A percentile compares a stretch with the other conserved stretches of the same genome.
Evolutionary conservation across 2,113 vertebrate genomes (phyloP).

Genomic region (Atherinomorus stipes): DNA sequence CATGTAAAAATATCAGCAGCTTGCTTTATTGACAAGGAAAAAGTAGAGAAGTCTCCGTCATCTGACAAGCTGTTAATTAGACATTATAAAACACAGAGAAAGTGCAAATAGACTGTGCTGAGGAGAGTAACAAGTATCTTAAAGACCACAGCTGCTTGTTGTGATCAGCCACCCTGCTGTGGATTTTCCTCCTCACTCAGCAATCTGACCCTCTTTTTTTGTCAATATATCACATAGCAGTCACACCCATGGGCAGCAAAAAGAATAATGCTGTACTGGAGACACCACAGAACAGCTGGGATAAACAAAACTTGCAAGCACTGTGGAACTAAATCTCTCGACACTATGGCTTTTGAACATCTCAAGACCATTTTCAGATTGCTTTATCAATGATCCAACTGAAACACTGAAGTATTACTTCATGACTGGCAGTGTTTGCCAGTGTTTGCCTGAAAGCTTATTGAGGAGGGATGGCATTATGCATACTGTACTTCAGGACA

Average conservation of each 20-base stretch:
- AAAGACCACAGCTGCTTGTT: constrained; percentile 3
- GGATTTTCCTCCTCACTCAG: constrained; percentile 41
- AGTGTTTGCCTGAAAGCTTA: too few relatives aligned
- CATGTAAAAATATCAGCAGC: background rate
- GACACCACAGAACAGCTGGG: constrained; percentile 21
- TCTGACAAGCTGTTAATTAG: background rate
- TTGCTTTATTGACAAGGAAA: background rate
- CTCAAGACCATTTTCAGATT: too few relatives aligned
- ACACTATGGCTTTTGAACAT: too few relatives aligned
- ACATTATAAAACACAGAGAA: background rate
- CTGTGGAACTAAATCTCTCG: background rate
- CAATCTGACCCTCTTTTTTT: constrained; percentile 18
- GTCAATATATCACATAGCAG: constrained; percentile 36
- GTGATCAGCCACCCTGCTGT: constrained; percentile 12
- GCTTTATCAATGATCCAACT: too few relatives aligned
- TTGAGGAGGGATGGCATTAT: too few relatives aligned
- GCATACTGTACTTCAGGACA: too few relatives aligned
- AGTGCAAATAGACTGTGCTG: background rate
- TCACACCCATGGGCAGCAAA: constrained; percentile 38
- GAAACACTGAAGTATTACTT: too few relatives aligned
- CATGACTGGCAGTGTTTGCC: too few relatives aligned
- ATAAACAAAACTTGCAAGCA: constrained; percentile 29
- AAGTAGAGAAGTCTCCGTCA: background rate
- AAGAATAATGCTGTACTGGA: constrained; percentile 21
- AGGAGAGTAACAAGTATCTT: constrained; percentile 1